Base-by-base conservation (phyloP, 64 coral and sea anemone genomes). In the Actinia equina region DNA sequence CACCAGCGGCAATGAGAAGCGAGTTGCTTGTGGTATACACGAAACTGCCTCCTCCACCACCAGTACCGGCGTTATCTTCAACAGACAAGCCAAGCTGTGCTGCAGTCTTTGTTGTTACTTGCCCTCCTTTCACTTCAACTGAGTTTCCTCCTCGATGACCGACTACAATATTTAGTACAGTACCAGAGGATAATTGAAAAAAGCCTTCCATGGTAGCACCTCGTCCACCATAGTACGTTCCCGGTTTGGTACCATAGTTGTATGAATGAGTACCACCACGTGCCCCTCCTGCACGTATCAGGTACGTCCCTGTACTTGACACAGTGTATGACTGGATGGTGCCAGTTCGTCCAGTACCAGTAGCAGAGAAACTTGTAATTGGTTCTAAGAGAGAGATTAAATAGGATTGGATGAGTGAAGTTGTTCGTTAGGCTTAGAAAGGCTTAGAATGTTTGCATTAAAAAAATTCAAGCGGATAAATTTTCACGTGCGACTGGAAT, bases 51-150 rank as follows among this genome's bases (percentile, higher is more conserved):
- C 86, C 67, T 17, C 89, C 89, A 45, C 89, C 46, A 49, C 46
- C 46, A 4, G 46, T 49, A 49, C 46, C 46, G 46, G 46, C 46
- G 46, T 49, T 49, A 83, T 19, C 89, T 83, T 52, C 84, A 0
- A 94, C 84, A 70, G 88, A 94, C 0, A 74, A 11, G 10, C 92
- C 91, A 3, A 89, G 59, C 58, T 89, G n/a, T 65, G 82, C 92
- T 43, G 92, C 92, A 22, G 87, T 93, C 53, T 11, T 17, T 9
- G 30, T 86, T 49, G 92, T 89, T 20, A 9, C 42, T 65, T 22
- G 27, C 3, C 86, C 86, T 42, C 82, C 91, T 57, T 84, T 61
- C 10, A 88, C 52, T 71, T 93, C 86, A 19, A 88, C 92, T 71
- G 87, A 86, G 51, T 91, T 52, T 67, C 89, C 89, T 79, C 86